A percentile compares a stretch with the other conserved stretches of the same genome.
phyloP scores from a whole-genome alignment of 2,888 invertebrate species.

The Tipula helvola region DNA sequence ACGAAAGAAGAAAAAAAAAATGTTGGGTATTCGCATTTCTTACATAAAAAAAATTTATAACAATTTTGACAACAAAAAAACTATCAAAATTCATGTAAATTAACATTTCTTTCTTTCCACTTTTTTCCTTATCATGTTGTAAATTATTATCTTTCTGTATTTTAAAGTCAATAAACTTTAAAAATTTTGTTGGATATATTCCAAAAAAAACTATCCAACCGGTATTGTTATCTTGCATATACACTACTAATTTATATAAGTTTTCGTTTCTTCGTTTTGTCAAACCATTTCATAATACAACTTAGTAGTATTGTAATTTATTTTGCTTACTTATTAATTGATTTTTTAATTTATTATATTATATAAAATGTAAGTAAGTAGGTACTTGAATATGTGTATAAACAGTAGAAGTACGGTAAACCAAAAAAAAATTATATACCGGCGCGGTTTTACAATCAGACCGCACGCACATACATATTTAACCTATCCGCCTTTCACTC shows the following conservation, averaged over 20 bases:
- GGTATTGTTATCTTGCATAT: background rate
- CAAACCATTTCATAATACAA: background rate
- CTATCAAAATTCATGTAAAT: background rate
- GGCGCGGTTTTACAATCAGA: background rate
- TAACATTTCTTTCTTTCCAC: background rate
- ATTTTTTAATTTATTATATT: background rate
- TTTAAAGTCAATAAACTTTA: background rate
- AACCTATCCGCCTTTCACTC: background rate
- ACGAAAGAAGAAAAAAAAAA: background rate
- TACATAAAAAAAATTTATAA: background rate
- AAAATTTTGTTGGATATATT: background rate
- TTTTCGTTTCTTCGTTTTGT: background rate
- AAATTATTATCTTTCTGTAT: background rate
- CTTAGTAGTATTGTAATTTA: background rate
- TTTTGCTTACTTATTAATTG: background rate
- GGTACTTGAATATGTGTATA: background rate
- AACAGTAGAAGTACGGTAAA: background rate
- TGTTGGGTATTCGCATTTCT: background rate
- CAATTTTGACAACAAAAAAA: background rate
- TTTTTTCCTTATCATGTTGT: background rate
- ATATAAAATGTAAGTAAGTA: background rate
- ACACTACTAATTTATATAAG: background rate
- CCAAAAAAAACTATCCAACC: background rate
- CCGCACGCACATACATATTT: background rate
- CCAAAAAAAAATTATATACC: background rate